Evolutionary conservation across 2,113 vertebrate species (phyloP), one percentile per base, ranked within the genome.

Genomic region (Addax nasomaculatus): DNA sequence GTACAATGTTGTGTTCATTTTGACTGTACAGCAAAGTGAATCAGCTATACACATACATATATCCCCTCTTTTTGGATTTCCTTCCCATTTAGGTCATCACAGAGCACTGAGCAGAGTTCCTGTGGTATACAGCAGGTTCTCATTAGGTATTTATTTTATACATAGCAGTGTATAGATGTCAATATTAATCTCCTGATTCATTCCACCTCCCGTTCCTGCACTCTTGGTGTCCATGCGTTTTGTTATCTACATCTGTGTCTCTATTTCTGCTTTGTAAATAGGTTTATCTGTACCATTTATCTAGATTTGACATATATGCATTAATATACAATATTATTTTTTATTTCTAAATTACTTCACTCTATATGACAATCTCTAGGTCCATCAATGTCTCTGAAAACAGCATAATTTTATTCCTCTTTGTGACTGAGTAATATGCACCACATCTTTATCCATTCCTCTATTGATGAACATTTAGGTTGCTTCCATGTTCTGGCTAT

Each of bases 101-200:
- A 43, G 36, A 76, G 12, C 23, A 43, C 19, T 70, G 23, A 76
- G 21, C 3, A 43, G 70, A 25, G 36, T 43, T 27, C 36, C 23
- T 43, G 6, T 76, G 36, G 70, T 43, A 39, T 39, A 73, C 36
- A 76, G 6, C 6, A 76, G 11, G 70, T 7, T 43, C 36, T 43
- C 70, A 76, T 25, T 43, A 39, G 36, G 39, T 43, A 27, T 43
- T 21, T 76, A 25, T 76, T 43, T 76, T 14, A 43, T 43, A 43
- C 12, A 43, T 13, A 43, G 36, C 23, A 76, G 36, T 27, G 11
- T 25, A 43, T 43, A 25, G 23, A 25, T 14, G 11, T 25, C 36
- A 73, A 13, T 73, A 7, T 39, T 39, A 3, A 73, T 13, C 67
- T 25, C 36, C 11, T 0, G 0, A 25, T 43, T 25, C 6, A 25